These are phyloP conservation scores for Orchesella flavescens DNA, from an alignment of 2,888 invertebrate genomes.

Conservation along the genomic window DNA sequence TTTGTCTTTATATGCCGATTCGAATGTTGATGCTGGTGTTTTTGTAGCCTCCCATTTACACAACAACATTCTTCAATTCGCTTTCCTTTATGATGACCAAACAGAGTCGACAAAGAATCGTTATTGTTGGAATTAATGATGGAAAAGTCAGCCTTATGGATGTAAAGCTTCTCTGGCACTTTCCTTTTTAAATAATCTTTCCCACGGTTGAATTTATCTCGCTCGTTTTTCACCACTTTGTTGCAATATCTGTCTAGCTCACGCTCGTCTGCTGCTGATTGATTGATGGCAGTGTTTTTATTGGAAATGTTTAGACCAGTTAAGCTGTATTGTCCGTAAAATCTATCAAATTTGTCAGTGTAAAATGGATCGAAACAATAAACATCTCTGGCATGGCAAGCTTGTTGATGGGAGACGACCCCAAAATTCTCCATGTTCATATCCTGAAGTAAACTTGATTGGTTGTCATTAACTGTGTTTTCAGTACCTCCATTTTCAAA, in stretches of 20 bases:
- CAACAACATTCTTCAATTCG: slow-evolving; percentile 56
- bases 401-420: neutral
- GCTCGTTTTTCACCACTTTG: slow-evolving; percentile 29
- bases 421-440: neutral
- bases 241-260: slow-evolving; percentile 51
- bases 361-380: slow-evolving; percentile 18
- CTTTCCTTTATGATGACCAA: slow-evolving; percentile 45
- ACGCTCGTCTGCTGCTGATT: slow-evolving; percentile 39
- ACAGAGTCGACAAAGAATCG: neutral
- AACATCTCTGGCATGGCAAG: neutral
- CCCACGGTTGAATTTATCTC: neutral
- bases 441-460: slow-evolving; percentile 4
- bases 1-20: slow-evolving; percentile 11
- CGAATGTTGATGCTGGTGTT: neutral
- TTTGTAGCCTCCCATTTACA: slow-evolving; percentile 13
- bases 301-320: slow-evolving; percentile 54
- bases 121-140: slow-evolving; percentile 40
- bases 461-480: neutral
- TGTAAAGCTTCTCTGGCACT: slow-evolving; percentile 50
- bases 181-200: slow-evolving; percentile 29
- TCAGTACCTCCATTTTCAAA: slow-evolving; percentile 13
- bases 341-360: slow-evolving; percentile 46
- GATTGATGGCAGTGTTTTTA: slow-evolving; percentile 4
- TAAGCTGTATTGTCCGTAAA: slow-evolving; percentile 55
- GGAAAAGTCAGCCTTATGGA: slow-evolving; percentile 39